Conservation (phyloP, 2,797 vertebrate species). For the Microctenopoma steveboyesi region DNA sequence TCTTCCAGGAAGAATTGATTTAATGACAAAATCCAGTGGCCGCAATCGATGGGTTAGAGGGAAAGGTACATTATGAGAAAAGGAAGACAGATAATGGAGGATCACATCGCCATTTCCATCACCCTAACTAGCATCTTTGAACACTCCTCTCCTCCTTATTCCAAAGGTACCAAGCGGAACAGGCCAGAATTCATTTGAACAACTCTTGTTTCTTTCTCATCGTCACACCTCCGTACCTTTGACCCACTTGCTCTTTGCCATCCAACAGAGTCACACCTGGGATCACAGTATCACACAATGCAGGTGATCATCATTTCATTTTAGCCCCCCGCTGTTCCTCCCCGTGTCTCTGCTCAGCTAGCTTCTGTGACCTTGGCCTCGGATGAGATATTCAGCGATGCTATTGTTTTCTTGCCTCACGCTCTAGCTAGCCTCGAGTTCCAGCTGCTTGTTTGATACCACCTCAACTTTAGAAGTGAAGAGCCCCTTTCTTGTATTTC, state of each 20-base stretch:
- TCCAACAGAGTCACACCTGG: constrained; percentile 31
- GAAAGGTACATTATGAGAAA: constrained; percentile 81
- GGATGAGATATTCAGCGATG: constrained; percentile 10
- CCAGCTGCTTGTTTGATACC: constrained; percentile 18
- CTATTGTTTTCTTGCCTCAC: constrained; percentile 8
- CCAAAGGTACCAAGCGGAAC: constrained; percentile 30
- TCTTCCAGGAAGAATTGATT: constrained; percentile 84
- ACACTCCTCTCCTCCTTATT: constrained; percentile 55
- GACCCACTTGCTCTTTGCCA: constrained; percentile 21
- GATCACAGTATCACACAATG: constrained; percentile 22
- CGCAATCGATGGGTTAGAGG: constrained; percentile 81
- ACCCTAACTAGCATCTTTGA: constrained; percentile 76
- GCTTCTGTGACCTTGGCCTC: neutral
- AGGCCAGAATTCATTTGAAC: constrained; percentile 10
- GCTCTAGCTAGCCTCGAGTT: neutral
- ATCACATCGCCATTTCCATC: constrained; percentile 81
- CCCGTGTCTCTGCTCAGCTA: constrained; percentile 13
- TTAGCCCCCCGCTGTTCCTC: constrained; percentile 25
- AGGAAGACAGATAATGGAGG: constrained; percentile 82
- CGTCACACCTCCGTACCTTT: constrained; percentile 18
- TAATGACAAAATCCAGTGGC: constrained; percentile 82
- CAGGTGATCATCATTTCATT: constrained; percentile 39
- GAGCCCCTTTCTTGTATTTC: constrained; percentile 5
- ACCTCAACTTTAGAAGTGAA: constrained; percentile 3
- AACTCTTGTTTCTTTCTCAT: constrained; percentile 8